Evolutionary conservation across 2,113 vertebrate species (phyloP), one percentile per base, ranked within the genome.

Genomic region (Naja naja): DNA sequence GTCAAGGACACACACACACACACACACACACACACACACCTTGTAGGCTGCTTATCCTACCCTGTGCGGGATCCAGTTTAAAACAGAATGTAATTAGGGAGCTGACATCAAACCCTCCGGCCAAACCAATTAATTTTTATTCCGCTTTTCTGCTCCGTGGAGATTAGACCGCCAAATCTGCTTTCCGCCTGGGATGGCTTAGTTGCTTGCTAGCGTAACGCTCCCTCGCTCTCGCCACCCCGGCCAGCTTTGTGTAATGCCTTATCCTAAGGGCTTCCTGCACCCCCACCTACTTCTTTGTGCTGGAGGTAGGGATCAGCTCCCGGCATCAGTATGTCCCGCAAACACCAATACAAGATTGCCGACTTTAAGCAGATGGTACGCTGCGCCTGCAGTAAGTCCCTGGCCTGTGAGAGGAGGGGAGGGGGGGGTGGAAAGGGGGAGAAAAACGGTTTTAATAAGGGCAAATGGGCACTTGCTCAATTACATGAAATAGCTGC

Each of bases 271-370:
- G 22, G 0, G 85, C 30, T 87, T 18, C 58, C 47, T 45, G 0
- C 8, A 1, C 47, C 47, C 47, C 47, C 27, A 49, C 27, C 53
- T 92, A 98, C 98, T 98, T 98, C 98, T 93, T 95, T 98, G 91
- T 98, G 97, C 30, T 98, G 97, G 12, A 97, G 94, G 9, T 96
- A 94, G 22, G 97, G 91, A 14, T 93, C 93, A 52, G 95, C 87
- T 5, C 97, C 97, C 56, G 97, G 96, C 89, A 98, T 98, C 92
- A 98, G 96, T 85, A 98, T 98, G 94, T 99, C 98, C 85, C 97
- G 97, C 93, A 99, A 96, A 18, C 97, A 92, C 54, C 97, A 96
- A 88, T 97, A 91, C 81, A 98, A 93, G 58, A 96, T 95, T 94
- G 98, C 98, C 3, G 96, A 97, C 69, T 96, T 96, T 89, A 99